phyloP scores from a whole-genome alignment of 2,888 invertebrate genomes.

The Labia minor region DNA sequence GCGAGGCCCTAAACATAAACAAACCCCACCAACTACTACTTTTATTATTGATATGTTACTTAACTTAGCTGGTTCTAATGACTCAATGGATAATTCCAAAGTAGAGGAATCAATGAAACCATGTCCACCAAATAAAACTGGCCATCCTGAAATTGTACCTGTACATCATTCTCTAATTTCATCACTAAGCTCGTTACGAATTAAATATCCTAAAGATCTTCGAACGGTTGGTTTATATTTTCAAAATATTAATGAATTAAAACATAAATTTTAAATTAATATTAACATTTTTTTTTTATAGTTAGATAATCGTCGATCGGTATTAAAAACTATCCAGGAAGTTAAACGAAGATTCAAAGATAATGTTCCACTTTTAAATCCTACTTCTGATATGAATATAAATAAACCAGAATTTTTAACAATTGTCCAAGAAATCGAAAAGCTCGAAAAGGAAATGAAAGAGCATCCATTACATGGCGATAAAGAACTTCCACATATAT shows the following conservation, averaged over 20 bases:
- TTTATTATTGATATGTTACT: slow-evolving; percentile 76
- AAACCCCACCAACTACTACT: slow-evolving; percentile 38
- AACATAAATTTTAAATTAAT: background rate
- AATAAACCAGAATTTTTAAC: slow-evolving; percentile 68
- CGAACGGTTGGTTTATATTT: slow-evolving; percentile 40
- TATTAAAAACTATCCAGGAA: slow-evolving; percentile 70
- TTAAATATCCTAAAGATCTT: slow-evolving; percentile 85
- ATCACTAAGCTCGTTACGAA: slow-evolving; percentile 77
- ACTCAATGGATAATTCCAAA: background rate
- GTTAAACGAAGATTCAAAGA: slow-evolving; percentile 82
- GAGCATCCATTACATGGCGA: slow-evolving; percentile 73
- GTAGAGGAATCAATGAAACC: slow-evolving; percentile 52
- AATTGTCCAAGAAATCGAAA: slow-evolving; percentile 69
- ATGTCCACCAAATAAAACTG: slow-evolving; percentile 55
- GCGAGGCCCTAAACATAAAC: background rate
- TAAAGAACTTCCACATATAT: slow-evolving; percentile 57
- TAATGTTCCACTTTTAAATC: slow-evolving; percentile 81
- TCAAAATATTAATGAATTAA: too few relatives aligned
- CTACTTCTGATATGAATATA: slow-evolving; percentile 93
- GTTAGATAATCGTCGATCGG: slow-evolving; percentile 70
- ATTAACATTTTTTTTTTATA: background rate
- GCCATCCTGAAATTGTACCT: slow-evolving; percentile 83
- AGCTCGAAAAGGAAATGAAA: slow-evolving; percentile 68
- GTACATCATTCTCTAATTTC: slow-evolving; percentile 71
- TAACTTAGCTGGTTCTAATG: slow-evolving; percentile 49